Evolutionary conservation across 1,140 invertebrate species (phyloP).

Genomic region (Pseudomyrmex dendroicus): DNA sequence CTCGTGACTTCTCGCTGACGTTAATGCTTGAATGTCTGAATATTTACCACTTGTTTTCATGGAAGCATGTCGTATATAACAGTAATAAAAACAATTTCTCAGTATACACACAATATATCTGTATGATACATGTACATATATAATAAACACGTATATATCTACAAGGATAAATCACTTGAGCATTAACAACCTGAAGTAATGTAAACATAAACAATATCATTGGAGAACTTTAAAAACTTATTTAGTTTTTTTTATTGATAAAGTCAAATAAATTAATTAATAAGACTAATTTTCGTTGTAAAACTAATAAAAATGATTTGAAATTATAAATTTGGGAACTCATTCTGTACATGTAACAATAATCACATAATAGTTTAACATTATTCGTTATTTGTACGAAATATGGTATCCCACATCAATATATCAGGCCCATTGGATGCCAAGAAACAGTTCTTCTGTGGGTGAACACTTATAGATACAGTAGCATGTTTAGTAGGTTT

Average conservation of each 20-base stretch:
- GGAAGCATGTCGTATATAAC: neutral
- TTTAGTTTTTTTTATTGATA: neutral
- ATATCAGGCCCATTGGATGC: conserved; percentile 88
- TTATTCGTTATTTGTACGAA: conserved; percentile 14
- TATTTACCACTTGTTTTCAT: neutral
- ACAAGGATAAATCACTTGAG: too few species aligned
- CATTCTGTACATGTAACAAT: neutral
- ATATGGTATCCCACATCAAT: conserved; percentile 86
- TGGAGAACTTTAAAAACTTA: too few species aligned
- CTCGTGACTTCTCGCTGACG: neutral
- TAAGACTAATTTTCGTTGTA: neutral
- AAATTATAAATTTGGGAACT: conserved; percentile 3
- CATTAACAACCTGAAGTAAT: too few species aligned
- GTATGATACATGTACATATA: neutral
- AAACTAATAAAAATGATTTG: neutral
- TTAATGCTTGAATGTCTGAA: neutral
- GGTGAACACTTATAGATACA: conserved; percentile 90
- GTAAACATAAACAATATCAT: too few species aligned
- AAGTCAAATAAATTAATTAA: neutral
- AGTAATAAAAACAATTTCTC: neutral
- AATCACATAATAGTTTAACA: neutral
- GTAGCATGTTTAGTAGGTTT: conserved; percentile 77
- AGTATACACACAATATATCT: neutral
- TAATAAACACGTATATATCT: neutral
- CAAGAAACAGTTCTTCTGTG: conserved; percentile 88